These are phyloP conservation scores for Drosophila merina DNA, from an alignment of 2,888 invertebrate genomes.

Conservation along the genomic window DNA sequence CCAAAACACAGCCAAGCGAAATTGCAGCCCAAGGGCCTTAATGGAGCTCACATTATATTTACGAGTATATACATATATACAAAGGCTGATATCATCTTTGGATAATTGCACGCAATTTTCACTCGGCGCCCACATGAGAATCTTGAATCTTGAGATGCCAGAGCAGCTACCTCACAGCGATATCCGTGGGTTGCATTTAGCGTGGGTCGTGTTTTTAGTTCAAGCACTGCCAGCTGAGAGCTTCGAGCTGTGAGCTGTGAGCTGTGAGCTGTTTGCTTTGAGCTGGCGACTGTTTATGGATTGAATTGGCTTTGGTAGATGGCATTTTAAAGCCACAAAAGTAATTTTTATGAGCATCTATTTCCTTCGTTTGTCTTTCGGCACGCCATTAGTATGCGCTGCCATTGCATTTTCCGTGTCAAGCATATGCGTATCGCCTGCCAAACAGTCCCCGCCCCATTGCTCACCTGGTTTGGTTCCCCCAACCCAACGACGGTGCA, in stretches of 20 bases:
- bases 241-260: background rate
- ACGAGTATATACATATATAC: constrained; percentile 1
- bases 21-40: constrained; percentile 16
- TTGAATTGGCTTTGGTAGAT: constrained; percentile 21
- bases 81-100: constrained; percentile 68
- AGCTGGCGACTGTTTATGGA: constrained; percentile 30
- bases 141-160: constrained; percentile 19
- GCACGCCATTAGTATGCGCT: constrained; percentile 61
- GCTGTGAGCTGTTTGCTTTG: constrained; percentile 4
- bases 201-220: constrained; percentile 26
- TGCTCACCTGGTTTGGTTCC: background rate
- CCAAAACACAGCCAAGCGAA: background rate
- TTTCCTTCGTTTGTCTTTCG: constrained; percentile 49
- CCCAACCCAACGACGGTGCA: constrained; percentile 21
- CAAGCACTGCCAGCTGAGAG: background rate
- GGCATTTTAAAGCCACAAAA: constrained; percentile 53
- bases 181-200: constrained; percentile 31
- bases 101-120: constrained; percentile 76
- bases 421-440: constrained; percentile 63
- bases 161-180: constrained; percentile 21
- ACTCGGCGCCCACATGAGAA: constrained; percentile 62
- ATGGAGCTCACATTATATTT: background rate
- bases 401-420: constrained; percentile 71
- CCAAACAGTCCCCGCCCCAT: constrained; percentile 10
- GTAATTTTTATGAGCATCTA: constrained; percentile 60